These are phyloP conservation scores for Protodeltote pygarga DNA, from an alignment of 2,888 invertebrate species.

Conservation along the genomic window DNA sequence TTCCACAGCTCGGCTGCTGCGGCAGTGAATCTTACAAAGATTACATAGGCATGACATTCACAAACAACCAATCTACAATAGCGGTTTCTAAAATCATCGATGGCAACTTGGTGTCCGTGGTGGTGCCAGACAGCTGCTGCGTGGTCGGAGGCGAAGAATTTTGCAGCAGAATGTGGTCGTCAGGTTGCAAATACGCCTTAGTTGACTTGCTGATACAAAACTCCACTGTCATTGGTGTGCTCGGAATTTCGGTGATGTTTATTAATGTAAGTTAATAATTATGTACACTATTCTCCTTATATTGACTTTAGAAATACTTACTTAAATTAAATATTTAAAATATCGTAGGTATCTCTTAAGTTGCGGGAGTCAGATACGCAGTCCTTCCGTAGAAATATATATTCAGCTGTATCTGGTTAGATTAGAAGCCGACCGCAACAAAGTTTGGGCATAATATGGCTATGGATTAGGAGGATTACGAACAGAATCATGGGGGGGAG, in stretches of 20 bases:
- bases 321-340: no score
- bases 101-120: constrained; percentile 53
- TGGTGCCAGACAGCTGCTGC: constrained; percentile 71
- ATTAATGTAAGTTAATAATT: constrained; percentile 75
- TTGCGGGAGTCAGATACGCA: no score
- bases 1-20: constrained; percentile 74
- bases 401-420: no score
- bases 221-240: constrained; percentile 73
- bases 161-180: constrained; percentile 62
- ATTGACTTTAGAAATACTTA: no score
- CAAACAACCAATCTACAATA: constrained; percentile 62
- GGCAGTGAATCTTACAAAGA: constrained; percentile 71
- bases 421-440: no score
- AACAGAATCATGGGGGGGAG: no score
- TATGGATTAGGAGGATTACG: no score
- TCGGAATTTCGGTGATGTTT: constrained; percentile 81
- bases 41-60: constrained; percentile 67
- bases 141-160: constrained; percentile 41
- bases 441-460: no score
- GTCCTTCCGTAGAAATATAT: no score
- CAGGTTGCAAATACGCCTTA: constrained; percentile 68
- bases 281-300: no score
- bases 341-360: no score
- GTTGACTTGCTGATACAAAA: constrained; percentile 70
- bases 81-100: constrained; percentile 55